phyloP scores from a whole-genome alignment of 2,113 vertebrate genomes.

The Lepisosteus osseus region DNA sequence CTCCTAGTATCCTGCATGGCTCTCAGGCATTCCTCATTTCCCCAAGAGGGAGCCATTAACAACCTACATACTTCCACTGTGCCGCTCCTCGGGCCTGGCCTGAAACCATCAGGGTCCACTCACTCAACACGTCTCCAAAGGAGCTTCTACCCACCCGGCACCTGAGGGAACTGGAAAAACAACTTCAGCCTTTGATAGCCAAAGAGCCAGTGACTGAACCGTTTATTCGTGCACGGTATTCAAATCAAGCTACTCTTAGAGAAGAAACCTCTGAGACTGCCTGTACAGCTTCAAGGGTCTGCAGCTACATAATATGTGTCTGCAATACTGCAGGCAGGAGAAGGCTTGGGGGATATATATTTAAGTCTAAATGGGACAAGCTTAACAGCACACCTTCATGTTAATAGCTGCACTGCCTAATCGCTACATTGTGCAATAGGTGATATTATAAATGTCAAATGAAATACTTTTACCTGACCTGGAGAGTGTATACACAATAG shows the following conservation, averaged over 20 bases:
- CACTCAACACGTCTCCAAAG: conserved; percentile 14
- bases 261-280: conserved; percentile 5
- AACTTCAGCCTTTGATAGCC: not conserved
- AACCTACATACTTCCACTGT: not conserved
- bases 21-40: conserved; percentile 1
- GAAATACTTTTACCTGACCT: too few relatives aligned
- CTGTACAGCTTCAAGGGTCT: not conserved
- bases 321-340: too few relatives aligned
- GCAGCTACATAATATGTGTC: not conserved
- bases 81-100: too few relatives aligned
- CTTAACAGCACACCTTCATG: not conserved
- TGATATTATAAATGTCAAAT: too few relatives aligned
- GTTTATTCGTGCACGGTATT: not conserved
- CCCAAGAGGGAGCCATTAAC: conserved; percentile 4
- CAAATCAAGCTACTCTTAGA: conserved; percentile 9
- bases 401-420: too few relatives aligned
- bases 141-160: not conserved
- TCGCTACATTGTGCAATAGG: too few relatives aligned
- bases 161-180: conserved; percentile 7
- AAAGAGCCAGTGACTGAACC: not conserved
- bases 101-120: conserved; percentile 8
- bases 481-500: too few relatives aligned
- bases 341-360: not conserved
- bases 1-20: not conserved
- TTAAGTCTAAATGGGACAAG: too few relatives aligned